Conservation (phyloP, 2,113 vertebrate species). For the Cyrtonyx montezumae region DNA sequence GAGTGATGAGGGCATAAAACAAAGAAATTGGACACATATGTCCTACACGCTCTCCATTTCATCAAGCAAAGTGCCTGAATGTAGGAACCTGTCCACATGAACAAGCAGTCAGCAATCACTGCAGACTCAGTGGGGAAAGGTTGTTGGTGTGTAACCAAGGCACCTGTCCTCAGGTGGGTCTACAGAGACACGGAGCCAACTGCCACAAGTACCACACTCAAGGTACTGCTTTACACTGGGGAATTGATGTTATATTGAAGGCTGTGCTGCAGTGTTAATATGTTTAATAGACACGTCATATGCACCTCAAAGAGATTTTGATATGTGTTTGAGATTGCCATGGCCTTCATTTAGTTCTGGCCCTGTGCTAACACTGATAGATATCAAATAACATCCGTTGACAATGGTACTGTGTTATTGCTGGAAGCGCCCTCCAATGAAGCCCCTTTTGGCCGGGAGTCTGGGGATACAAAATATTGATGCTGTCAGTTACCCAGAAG, state of each 20-base stretch:
- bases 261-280: not conserved
- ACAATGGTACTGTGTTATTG: not conserved
- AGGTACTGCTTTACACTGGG: not conserved
- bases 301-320: not conserved
- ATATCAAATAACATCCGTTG: not conserved
- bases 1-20: no score
- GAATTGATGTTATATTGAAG: not conserved
- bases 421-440: not conserved
- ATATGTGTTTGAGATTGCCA: not conserved
- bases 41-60: not conserved
- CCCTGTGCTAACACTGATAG: not conserved
- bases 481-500: not conserved
- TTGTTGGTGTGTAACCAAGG: not conserved
- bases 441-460: not conserved
- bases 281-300: not conserved
- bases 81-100: fast-evolving
- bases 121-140: fast-evolving
- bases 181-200: not conserved
- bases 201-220: not conserved
- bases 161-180: not conserved
- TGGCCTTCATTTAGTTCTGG: slow-evolving; percentile 10
- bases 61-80: not conserved
- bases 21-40: no score
- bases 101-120: fast-evolving
- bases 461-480: not conserved